Conservation (phyloP, 53 echinoderm and acorn worm species). For the Crossaster papposus region DNA sequence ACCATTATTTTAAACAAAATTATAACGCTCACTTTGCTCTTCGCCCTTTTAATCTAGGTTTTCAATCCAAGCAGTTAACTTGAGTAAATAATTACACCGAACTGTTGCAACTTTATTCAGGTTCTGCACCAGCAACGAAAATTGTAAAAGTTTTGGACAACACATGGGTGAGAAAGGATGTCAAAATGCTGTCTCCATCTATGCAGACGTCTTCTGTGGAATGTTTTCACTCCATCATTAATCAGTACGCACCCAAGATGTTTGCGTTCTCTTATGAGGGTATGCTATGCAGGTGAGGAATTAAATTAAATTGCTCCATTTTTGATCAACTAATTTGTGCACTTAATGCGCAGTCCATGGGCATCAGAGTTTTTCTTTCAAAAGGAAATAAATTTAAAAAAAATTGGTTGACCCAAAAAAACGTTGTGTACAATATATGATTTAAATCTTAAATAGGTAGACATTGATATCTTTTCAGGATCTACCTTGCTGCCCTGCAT, state of each 20-base stretch:
- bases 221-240: constrained; percentile 28
- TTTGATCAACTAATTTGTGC: background rate
- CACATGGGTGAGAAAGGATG: constrained; percentile 23
- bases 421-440: background rate
- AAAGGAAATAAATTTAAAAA: background rate
- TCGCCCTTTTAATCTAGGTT: background rate
- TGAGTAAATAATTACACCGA: background rate
- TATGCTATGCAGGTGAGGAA: constrained; percentile 45
- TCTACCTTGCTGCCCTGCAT: constrained; percentile 52
- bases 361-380: background rate
- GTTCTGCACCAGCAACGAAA: constrained; percentile 12
- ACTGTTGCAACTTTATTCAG: background rate
- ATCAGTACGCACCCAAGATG: constrained; percentile 53
- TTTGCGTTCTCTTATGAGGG: constrained; percentile 33
- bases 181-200: constrained; percentile 41
- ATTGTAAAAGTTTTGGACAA: constrained; percentile 12
- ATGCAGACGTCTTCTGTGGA: constrained; percentile 48
- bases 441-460: too few relatives aligned
- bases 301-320: background rate
- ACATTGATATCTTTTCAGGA: constrained; percentile 16
- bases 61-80: background rate
- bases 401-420: background rate
- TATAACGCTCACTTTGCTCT: too few relatives aligned
- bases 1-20: too few relatives aligned
- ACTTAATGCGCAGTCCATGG: too few relatives aligned